Percentiles rank a stretch among this genome's conserved stretches.
Conservation (phyloP, 2,113 vertebrate genomes). For the Rhodinocichla rosea region DNA sequence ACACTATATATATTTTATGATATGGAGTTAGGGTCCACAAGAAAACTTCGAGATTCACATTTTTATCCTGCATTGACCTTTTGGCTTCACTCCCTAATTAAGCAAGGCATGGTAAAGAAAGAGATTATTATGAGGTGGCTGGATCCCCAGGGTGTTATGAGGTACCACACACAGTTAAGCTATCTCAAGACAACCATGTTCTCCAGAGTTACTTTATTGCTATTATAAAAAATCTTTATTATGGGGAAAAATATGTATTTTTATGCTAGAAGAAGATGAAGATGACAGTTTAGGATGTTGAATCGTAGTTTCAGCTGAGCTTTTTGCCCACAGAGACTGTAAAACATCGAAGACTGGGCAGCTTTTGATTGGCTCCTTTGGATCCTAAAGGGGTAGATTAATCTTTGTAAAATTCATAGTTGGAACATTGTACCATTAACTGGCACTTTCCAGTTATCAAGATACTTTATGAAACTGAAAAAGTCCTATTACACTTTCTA, state of each 20-base stretch:
- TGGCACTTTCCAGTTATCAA: slow-evolving; percentile 80
- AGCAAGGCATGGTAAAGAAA: slow-evolving; percentile 72
- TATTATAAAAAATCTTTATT: slow-evolving; percentile 86
- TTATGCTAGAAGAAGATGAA: slow-evolving; percentile 81
- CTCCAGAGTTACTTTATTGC: slow-evolving; percentile 81
- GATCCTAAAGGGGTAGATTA: slow-evolving; percentile 79
- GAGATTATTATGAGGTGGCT: slow-evolving; percentile 74
- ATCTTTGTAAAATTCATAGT: slow-evolving; percentile 81
- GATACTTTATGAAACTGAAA: slow-evolving; percentile 81
- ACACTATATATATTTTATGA: slow-evolving; percentile 64
- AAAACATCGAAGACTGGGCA: slow-evolving; percentile 72
- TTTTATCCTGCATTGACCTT: slow-evolving; percentile 78
- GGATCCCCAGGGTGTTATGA: slow-evolving; percentile 75
- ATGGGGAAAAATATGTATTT: slow-evolving; percentile 82
- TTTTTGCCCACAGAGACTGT: slow-evolving; percentile 76
- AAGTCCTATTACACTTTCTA: slow-evolving; percentile 75
- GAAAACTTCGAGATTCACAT: slow-evolving; percentile 77
- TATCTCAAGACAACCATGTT: slow-evolving; percentile 83
- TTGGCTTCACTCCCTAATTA: slow-evolving; percentile 80
- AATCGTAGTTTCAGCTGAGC: slow-evolving; percentile 76
- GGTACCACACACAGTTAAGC: slow-evolving; percentile 77
- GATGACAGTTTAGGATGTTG: slow-evolving; percentile 78
- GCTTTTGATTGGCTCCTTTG: slow-evolving; percentile 72
- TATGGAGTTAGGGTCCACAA: slow-evolving; percentile 69
- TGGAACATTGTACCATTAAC: slow-evolving; percentile 79